These are phyloP conservation scores for Drosophila setosimentum DNA, from an alignment of 2,888 invertebrate genomes.

Conservation along the genomic window DNA sequence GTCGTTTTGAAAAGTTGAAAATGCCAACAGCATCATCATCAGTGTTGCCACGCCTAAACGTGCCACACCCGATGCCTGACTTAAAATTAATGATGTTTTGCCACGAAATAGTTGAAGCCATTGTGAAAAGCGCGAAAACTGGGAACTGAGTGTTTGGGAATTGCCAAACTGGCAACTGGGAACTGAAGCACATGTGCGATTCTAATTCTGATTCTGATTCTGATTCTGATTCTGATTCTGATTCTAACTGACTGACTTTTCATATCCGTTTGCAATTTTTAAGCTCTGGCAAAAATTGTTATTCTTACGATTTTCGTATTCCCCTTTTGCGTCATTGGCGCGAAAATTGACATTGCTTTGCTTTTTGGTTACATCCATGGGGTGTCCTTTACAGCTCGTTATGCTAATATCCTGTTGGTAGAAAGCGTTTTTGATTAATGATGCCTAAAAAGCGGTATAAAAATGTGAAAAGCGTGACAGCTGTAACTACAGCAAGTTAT, in stretches of 20 bases:
- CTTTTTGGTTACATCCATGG: constrained; percentile 47
- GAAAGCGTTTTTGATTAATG: constrained; percentile 82
- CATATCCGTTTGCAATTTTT: constrained; percentile 80
- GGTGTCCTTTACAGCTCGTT: constrained; percentile 48
- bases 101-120: constrained; percentile 58
- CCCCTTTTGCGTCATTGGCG: constrained; percentile 28
- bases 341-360: constrained; percentile 79
- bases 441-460: constrained; percentile 34
- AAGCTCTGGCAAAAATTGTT: constrained; percentile 55
- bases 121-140: constrained; percentile 43
- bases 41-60: constrained; percentile 48
- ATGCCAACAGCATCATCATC: constrained; percentile 63
- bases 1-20: constrained; percentile 39
- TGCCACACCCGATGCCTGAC: constrained; percentile 13
- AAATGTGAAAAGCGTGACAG: constrained; percentile 52
- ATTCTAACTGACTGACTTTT: constrained; percentile 59
- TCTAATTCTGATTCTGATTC: constrained; percentile 14
- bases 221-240: constrained; percentile 2
- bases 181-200: constrained; percentile 80
- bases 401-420: constrained; percentile 74
- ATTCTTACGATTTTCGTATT: constrained; percentile 28
- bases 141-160: constrained; percentile 8
- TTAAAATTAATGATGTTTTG: constrained; percentile 82
- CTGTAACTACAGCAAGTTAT: constrained; percentile 44
- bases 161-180: constrained; percentile 59